Base-by-base conservation (phyloP, 2,888 invertebrate genomes). In the Eupelmus urozonus region DNA sequence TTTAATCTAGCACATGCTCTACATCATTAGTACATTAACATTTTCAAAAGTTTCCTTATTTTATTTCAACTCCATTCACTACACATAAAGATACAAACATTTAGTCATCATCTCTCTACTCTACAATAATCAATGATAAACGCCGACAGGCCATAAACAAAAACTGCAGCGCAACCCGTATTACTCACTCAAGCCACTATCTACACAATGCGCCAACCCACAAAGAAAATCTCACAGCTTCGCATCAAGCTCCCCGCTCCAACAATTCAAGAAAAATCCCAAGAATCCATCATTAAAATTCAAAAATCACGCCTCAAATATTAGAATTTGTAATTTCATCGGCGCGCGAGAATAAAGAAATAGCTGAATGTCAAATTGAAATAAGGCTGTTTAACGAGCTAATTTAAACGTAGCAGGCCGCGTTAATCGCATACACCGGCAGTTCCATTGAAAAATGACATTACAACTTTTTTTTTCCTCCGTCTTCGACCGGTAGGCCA, bases 361-460 rank as follows among this genome's bases (percentile, higher is more conserved):
- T 59, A 70, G 11, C 27, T 42, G 25, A 57, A 57, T 18, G 45
- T 59, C 45, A 45, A 59, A 59, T 59, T 16, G 40, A 40, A 40
- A 4, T 34, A 34, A 27, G 5, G 57, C 57, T 49, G 49, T 49
- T 25, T 55, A 29, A 18, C 57, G 70, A 11, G 67, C 55, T 57
- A 55, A 69, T 69, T 59, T 18, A 45, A 70, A 59, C 45, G n/a
- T 20, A 42, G 45, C 25, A 27, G 25, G 42, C 42, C 16, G 42
- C 55, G 42, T 3, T 23, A 4, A 2, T 40, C 53, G 59, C 20
- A 16, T n/a, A 53, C 40, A 27, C 66, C 66, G 23, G 34, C 62
- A 42, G 62, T 76, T 76, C 59, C 40, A 55, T 51, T 53, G 63
- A 65, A 65, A 76, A 40, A 63, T 60, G 65, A 40, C 27, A 51